Evolutionary conservation across 2,888 invertebrate genomes (phyloP).

Genomic region (Diarsia brunnea): DNA sequence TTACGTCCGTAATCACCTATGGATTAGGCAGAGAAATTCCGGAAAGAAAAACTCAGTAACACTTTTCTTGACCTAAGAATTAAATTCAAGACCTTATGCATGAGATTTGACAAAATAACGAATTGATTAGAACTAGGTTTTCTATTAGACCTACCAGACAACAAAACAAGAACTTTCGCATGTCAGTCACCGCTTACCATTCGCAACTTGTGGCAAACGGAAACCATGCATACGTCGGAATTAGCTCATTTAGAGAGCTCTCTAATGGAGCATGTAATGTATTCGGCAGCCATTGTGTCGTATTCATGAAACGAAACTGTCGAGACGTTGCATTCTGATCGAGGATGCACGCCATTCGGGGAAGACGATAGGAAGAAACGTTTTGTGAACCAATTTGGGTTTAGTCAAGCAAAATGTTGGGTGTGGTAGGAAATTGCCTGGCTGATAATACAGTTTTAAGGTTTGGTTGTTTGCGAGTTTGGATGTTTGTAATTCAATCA

Average conservation of each 20-base stretch:
- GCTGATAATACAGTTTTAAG: not conserved
- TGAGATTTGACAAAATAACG: not conserved
- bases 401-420: not conserved
- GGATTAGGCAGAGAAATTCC: not conserved
- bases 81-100: not conserved
- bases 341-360: slow-evolving; percentile 13
- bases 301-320: slow-evolving; percentile 21
- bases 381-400: slow-evolving; percentile 8
- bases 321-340: slow-evolving; percentile 11
- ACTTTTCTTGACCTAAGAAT: not conserved
- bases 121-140: not conserved
- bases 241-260: slow-evolving; percentile 50
- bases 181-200: slow-evolving; percentile 29
- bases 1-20: no score
- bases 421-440: not conserved
- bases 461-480: not conserved
- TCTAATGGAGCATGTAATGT: slow-evolving; percentile 51
- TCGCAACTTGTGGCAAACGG: slow-evolving; percentile 30
- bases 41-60: not conserved
- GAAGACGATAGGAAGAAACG: not conserved
- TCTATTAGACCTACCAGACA: not conserved
- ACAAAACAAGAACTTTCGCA: slow-evolving; percentile 6
- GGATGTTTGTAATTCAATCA: not conserved
- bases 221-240: slow-evolving; percentile 36
- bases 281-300: slow-evolving; percentile 29